These are phyloP conservation scores for Pyrocephalus nanus DNA, from an alignment of 2,797 vertebrate genomes.

Conservation along the genomic window DNA sequence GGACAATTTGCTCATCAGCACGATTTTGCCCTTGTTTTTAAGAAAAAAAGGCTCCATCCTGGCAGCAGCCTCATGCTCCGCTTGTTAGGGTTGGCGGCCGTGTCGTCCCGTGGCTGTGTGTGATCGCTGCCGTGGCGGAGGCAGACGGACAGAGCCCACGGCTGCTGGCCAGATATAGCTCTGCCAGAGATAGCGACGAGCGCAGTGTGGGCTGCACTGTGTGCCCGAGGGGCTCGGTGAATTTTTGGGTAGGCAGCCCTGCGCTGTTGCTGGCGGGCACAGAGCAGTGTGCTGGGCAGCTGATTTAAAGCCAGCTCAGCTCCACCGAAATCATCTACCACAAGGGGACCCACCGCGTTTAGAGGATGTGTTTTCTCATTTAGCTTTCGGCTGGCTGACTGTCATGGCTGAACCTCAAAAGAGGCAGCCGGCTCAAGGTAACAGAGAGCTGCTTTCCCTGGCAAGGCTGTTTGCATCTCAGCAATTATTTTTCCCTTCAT, in stretches of 20 bases:
- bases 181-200: neutral
- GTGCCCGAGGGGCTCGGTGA: neutral
- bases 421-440: neutral
- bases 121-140: neutral
- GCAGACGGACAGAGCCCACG: neutral
- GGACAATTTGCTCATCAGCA: neutral
- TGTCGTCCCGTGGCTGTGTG: neutral
- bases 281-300: neutral
- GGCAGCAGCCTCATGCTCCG: neutral
- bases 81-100: neutral
- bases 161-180: neutral
- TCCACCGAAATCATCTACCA: neutral
- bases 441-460: neutral
- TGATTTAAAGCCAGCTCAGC: neutral
- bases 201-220: neutral
- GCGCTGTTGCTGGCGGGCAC: neutral
- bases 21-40: neutral
- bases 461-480: neutral
- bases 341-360: constrained; percentile 6
- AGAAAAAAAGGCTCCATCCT: neutral
- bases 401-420: constrained; percentile 21
- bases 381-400: neutral
- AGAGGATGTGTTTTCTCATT: neutral
- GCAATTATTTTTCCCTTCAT: neutral
- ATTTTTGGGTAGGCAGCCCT: neutral